Evolutionary conservation across 2,888 invertebrate species (phyloP), one percentile per base, ranked within the genome.

Genomic region (Megamerina dolium): DNA sequence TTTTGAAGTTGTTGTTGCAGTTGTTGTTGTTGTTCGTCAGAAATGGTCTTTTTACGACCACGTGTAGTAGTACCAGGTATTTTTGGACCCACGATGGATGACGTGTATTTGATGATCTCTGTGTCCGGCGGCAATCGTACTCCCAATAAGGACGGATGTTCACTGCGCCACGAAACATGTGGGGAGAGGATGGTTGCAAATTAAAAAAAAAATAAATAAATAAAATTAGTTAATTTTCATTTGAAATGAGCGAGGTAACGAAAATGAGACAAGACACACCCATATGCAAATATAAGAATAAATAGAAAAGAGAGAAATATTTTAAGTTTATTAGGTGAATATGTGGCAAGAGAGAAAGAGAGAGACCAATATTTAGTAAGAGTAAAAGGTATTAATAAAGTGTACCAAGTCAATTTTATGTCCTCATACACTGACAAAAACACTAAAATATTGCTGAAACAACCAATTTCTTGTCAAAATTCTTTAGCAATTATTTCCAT

Each of bases 41-140:
- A 89, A 65, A 89, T 89, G 38, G 89, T 89, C 77, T 89, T 89
- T 77, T 89, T 89, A 46, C 89, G 78, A 45, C 89, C 89, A 38
- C 88, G 78, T 61, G 87, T 87, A 55, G 87, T 88, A 49, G 85
- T 84, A 48, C 89, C 87, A 12, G 87, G 85, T 52, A 86, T 79
- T 78, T 89, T 89, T 44, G 88, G 87, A 47, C 89, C 89, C 55
- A 87, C 85, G 61, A 89, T 80, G 46, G 87, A 87, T 54, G 88
- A 88, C 53, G 89, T 89, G 69, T 89, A 89, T 72, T 89, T 89
- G 65, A 90, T 89, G 53, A 89, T 89, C 74, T 90, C 89, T 34
- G 89, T 90, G 65, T 89, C 89, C 29, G 89, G 89, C 52, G 89
- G 89, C 58, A 90, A 73, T 49, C 89, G 79, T 37, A 89, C 88